These are phyloP conservation scores for Masticophis lateralis DNA, from an alignment of 2,797 vertebrate genomes.

Conservation along the genomic window DNA sequence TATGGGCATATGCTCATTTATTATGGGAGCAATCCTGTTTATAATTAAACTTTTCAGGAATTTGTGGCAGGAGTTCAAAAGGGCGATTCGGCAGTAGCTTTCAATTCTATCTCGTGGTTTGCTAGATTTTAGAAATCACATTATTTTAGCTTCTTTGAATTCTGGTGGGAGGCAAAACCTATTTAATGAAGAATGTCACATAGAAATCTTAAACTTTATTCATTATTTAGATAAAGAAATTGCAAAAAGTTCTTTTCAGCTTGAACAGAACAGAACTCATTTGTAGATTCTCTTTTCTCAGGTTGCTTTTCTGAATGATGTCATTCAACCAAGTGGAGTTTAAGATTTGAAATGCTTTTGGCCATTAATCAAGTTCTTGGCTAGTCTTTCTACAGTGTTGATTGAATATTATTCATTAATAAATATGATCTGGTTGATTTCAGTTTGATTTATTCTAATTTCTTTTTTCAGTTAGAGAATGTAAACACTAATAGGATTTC, in stretches of 20 bases:
- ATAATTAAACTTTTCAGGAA: no score
- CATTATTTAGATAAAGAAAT: background rate
- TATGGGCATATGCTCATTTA: background rate
- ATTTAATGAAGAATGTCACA: background rate
- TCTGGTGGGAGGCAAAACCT: background rate
- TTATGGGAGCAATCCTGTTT: background rate
- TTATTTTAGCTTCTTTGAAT: no score
- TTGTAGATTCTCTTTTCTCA: background rate
- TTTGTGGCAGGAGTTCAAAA: no score
- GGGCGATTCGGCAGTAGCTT: no score
- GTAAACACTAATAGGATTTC: background rate
- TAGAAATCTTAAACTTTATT: background rate
- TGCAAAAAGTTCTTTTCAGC: background rate
- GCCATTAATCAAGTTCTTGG: conserved; percentile 37
- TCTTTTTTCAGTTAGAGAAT: conserved; percentile 30
- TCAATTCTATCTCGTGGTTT: no score
- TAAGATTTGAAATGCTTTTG: conserved; percentile 30
- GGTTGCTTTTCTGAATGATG: conserved; percentile 21
- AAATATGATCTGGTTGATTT: conserved; percentile 21
- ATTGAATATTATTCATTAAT: conserved; percentile 43
- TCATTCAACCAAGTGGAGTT: background rate
- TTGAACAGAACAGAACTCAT: background rate
- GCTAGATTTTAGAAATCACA: no score
- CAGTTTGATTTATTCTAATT: conserved; percentile 7
- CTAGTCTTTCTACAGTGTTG: conserved; percentile 41